Evolutionary conservation across 2,113 vertebrate species (phyloP).

Genomic region (Oreochromis aureus): DNA sequence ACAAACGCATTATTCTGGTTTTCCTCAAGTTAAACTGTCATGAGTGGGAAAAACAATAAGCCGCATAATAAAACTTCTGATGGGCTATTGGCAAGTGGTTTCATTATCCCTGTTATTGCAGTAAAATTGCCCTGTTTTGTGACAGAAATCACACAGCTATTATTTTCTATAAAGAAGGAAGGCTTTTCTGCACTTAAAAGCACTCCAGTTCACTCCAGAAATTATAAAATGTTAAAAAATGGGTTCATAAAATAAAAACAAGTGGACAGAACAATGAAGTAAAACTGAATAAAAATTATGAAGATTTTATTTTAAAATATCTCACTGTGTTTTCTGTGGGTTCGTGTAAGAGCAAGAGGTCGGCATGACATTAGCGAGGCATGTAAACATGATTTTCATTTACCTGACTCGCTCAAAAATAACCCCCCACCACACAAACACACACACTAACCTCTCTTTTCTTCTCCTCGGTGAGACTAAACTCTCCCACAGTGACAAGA

Average conservation of each 20-base stretch:
- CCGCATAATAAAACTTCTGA: constrained; percentile 37
- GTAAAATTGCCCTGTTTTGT: constrained; percentile 35
- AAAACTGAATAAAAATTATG: constrained; percentile 4
- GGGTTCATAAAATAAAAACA: not conserved
- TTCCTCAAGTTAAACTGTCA: constrained; percentile 6
- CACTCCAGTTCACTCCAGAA: not conserved
- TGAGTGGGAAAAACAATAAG: constrained; percentile 37
- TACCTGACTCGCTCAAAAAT: not conserved
- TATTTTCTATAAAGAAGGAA: constrained; percentile 20
- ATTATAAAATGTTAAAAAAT: constrained; percentile 2
- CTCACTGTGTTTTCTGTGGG: not conserved
- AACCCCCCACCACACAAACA: not conserved
- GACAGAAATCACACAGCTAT: constrained; percentile 22
- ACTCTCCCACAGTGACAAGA: constrained; percentile 83
- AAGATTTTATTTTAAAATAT: not conserved
- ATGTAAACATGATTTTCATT: constrained; percentile 63
- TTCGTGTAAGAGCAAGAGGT: not conserved
- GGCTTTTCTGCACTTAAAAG: constrained; percentile 28
- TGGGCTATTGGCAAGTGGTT: constrained; percentile 31
- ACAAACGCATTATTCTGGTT: constrained; percentile 3
- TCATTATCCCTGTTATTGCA: constrained; percentile 44
- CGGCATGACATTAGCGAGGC: constrained; percentile 29
- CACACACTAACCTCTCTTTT: constrained; percentile 5
- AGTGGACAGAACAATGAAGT: not conserved
- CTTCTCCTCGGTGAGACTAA: constrained; percentile 69